Conservation (phyloP, 2,888 invertebrate genomes). For the Tiliacea aurago region DNA sequence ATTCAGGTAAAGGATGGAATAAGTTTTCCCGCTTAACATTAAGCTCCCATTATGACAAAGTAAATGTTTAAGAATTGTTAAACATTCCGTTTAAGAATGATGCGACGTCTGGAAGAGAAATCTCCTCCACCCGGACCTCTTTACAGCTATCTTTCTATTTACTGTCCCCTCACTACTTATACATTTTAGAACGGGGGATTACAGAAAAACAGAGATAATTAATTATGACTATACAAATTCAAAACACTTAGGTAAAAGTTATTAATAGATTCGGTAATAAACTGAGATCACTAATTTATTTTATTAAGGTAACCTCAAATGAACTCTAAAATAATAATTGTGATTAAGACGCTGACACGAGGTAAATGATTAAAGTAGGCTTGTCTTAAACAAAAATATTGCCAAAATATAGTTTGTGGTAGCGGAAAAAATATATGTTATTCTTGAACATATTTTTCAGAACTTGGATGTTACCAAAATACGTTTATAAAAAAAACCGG, state of each 20-base stretch:
- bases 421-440: too few relatives aligned
- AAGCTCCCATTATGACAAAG: slow-evolving; percentile 59
- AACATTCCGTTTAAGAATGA: slow-evolving; percentile 50
- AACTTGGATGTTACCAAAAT: too few relatives aligned
- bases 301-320: slow-evolving; percentile 1
- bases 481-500: too few relatives aligned
- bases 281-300: neutral
- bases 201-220: slow-evolving; percentile 12
- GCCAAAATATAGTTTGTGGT: too few relatives aligned
- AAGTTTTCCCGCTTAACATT: slow-evolving; percentile 47
- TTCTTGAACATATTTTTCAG: too few relatives aligned
- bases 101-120: slow-evolving; percentile 33
- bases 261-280: slow-evolving; percentile 15
- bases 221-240: slow-evolving; percentile 23
- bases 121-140: slow-evolving; percentile 1
- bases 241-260: slow-evolving; percentile 25
- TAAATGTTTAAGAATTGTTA: slow-evolving; percentile 60
- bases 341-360: too few relatives aligned
- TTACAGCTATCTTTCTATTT: slow-evolving; percentile 25
- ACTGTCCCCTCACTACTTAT: slow-evolving; percentile 25
- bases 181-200: slow-evolving; percentile 17
- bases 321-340: neutral
- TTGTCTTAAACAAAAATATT: too few relatives aligned
- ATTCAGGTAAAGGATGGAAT: slow-evolving; percentile 41
- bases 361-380: too few relatives aligned